Evolutionary conservation across 2,797 vertebrate genomes (phyloP).

Genomic region (Podarcis siculus): DNA sequence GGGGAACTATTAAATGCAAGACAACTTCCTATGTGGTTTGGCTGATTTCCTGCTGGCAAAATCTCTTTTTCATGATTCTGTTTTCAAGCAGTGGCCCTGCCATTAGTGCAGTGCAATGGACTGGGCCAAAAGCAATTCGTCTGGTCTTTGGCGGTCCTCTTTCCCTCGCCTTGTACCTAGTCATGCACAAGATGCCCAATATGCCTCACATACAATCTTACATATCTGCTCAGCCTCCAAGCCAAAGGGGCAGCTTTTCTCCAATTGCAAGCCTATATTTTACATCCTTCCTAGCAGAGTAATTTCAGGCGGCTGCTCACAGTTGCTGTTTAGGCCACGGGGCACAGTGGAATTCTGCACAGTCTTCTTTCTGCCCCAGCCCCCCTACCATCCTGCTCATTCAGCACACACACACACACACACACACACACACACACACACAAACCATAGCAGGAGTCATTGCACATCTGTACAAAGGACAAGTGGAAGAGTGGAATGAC

Average conservation of each 20-base stretch:
- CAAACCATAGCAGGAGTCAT: constrained; percentile 57
- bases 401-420: background rate
- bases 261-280: constrained; percentile 50
- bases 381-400: constrained; percentile 44
- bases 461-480: constrained; percentile 63
- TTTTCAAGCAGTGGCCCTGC: background rate
- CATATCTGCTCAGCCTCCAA: constrained; percentile 49
- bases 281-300: constrained; percentile 45
- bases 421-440: constrained; percentile 4
- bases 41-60: background rate
- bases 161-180: constrained; percentile 32
- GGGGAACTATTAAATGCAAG: background rate
- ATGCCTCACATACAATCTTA: constrained; percentile 38
- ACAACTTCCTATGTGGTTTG: background rate
- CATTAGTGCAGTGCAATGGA: background rate
- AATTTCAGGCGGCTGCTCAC: constrained; percentile 51
- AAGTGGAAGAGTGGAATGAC: constrained; percentile 65
- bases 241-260: constrained; percentile 37
- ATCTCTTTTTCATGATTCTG: background rate
- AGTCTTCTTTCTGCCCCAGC: constrained; percentile 53
- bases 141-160: constrained; percentile 9
- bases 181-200: constrained; percentile 51
- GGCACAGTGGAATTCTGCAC: constrained; percentile 46
- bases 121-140: background rate
- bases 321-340: constrained; percentile 45